Evolutionary conservation across 2,888 invertebrate species (phyloP), one percentile per base, ranked within the genome.

Genomic region (Physocephala rufipes): DNA sequence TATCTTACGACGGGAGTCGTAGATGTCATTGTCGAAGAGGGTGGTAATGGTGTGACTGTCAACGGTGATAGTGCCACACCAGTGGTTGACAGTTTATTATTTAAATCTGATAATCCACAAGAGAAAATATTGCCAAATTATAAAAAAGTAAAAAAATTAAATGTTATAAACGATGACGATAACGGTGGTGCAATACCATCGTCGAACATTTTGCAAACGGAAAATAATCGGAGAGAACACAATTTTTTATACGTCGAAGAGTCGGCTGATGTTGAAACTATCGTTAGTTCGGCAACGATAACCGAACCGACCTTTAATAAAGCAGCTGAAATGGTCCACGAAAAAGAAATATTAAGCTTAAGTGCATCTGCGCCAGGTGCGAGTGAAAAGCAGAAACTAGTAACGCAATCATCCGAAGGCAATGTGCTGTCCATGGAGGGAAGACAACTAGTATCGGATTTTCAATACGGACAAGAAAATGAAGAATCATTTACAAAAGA

Each of bases 91-190:
- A 1, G 36, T 43, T 53, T 13, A 19, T 67, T 59, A 0, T 30
- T 62, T 21, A 61, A 70, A 47, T 45, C 73, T 51, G 67, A 53
- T 24, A 45, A n/a, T 63, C 63, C 70, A 47, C 59, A 70, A 61
- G 63, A 72, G 24, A 70, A 73, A 70, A 64, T 78, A 71, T 70
- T 75, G 63, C 75, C 75, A 55, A 78, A 75, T 74, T 74, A 78
- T 70, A 75, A 76, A 74, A 77, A 77, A 74, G 51, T 77, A 5
- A 76, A 74, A 73, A 75, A 76, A 67, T 62, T 76, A 16, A 55
- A 28, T 30, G 58, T 45, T 16, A 30, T 36, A 49, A 67, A 21
- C 3, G 61, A 61, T n/a, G 65, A 28, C 7, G 19, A 30, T 7
- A 53, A n/a, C n/a, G n/a, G n/a, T 24, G 26, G 21, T 24, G 45